A percentile compares a stretch with the other conserved stretches of the same genome.
phyloP scores from a whole-genome alignment of 2,113 vertebrate genomes.

The Hemibagrus wyckioides region DNA sequence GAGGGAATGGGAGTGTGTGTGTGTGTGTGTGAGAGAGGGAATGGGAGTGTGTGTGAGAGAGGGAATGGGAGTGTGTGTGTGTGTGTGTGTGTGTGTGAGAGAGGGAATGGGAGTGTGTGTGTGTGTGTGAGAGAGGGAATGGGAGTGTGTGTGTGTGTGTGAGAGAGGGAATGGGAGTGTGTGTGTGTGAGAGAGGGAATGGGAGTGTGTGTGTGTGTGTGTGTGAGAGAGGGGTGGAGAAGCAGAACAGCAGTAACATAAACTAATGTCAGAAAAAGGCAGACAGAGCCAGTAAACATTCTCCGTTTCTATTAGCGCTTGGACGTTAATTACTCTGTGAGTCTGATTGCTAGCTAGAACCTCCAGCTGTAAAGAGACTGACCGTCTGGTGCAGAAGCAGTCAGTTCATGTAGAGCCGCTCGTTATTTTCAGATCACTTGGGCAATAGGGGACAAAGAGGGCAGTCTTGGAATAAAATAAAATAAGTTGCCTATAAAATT shows the following conservation, averaged over 20 bases:
- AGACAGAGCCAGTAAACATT: neutral
- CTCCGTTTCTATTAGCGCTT: constrained; percentile 4
- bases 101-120: too few relatives aligned
- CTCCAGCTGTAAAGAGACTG: neutral
- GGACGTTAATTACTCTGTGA: neutral
- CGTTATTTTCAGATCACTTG: neutral
- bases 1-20: too few relatives aligned
- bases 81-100: too few relatives aligned
- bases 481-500: neutral
- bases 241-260: neutral
- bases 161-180: too few relatives aligned
- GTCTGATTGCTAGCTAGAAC: neutral
- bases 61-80: too few relatives aligned
- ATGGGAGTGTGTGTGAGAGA: too few relatives aligned
- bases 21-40: too few relatives aligned
- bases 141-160: too few relatives aligned
- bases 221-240: neutral
- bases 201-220: too few relatives aligned
- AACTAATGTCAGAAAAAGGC: neutral
- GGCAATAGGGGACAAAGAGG: neutral
- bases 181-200: too few relatives aligned
- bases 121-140: too few relatives aligned
- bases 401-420: neutral
- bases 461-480: neutral
- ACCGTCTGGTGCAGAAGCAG: neutral